Conservation (phyloP, 2,797 vertebrate genomes). For the Rhadinocentrus ornatus region DNA sequence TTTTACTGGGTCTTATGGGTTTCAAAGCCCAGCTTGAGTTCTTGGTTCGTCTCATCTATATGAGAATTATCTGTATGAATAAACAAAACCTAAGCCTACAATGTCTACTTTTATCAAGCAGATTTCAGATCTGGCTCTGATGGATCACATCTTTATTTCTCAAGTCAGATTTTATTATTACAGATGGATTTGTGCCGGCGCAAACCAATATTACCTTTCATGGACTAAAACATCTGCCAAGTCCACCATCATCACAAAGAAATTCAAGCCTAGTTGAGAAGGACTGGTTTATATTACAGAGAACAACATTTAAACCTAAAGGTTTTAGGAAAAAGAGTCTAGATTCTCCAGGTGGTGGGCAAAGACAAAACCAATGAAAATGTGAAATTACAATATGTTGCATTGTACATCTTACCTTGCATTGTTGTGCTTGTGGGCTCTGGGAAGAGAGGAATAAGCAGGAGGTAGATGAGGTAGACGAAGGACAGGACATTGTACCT, state of each 20-base stretch:
- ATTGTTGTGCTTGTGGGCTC: slow-evolving; percentile 94
- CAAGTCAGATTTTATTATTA: slow-evolving; percentile 56
- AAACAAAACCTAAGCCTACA: slow-evolving; percentile 22
- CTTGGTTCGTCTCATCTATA: slow-evolving; percentile 11
- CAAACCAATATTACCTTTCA: slow-evolving; percentile 64
- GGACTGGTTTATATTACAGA: slow-evolving; percentile 58
- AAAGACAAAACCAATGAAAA: slow-evolving; percentile 5
- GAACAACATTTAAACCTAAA: slow-evolving; percentile 49
- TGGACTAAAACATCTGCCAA: slow-evolving; percentile 46
- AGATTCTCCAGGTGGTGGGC: slow-evolving; percentile 16
- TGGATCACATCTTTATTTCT: slow-evolving; percentile 23
- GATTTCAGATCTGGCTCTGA: slow-evolving; percentile 25
- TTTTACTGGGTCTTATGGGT: slow-evolving; percentile 27
- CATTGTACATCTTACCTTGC: slow-evolving; percentile 87
- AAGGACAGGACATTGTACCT: slow-evolving; percentile 98
- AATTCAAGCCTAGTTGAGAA: slow-evolving; percentile 51
- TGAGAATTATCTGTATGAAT: slow-evolving; percentile 15
- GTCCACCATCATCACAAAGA: slow-evolving; percentile 63
- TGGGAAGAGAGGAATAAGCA: slow-evolving; percentile 96
- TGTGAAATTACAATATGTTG: slow-evolving; percentile 24
- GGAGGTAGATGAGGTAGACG: slow-evolving; percentile 98
- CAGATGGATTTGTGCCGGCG: slow-evolving; percentile 48
- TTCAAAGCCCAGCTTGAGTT: slow-evolving; percentile 6
- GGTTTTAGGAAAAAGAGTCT: slow-evolving; percentile 35
- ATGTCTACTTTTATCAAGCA: slow-evolving; percentile 27